A percentile compares a stretch with the other conserved stretches of the same genome.
Conservation (phyloP, 2,888 invertebrate genomes). For the Helleia helle region DNA sequence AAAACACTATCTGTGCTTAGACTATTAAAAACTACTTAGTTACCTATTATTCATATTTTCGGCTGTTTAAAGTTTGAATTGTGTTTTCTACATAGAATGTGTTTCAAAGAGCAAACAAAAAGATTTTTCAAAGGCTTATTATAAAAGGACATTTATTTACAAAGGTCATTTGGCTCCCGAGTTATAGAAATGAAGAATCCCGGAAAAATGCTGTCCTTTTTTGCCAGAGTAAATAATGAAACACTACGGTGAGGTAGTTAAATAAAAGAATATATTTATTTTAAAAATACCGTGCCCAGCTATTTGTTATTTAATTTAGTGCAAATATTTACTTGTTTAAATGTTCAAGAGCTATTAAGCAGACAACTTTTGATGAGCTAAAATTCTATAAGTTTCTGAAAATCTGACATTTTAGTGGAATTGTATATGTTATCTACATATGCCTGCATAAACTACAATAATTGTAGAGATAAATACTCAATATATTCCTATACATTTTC, state of each 20-base stretch:
- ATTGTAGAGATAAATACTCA: too few species aligned
- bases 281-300: neutral
- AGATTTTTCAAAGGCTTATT: neutral
- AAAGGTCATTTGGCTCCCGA: conserved; percentile 1
- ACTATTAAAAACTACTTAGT: too few species aligned
- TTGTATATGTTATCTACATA: too few species aligned
- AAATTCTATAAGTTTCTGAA: too few species aligned
- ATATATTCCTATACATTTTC: too few species aligned
- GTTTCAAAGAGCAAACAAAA: neutral
- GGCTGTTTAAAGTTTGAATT: too few species aligned
- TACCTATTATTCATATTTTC: too few species aligned
- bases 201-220: neutral
- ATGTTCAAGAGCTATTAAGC: too few species aligned
- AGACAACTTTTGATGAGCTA: too few species aligned
- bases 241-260: neutral
- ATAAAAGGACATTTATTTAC: neutral
- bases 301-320: neutral
- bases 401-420: too few species aligned
- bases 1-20: too few species aligned
- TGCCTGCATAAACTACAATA: too few species aligned
- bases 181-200: neutral
- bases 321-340: neutral
- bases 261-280: neutral
- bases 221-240: neutral
- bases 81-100: neutral